A percentile compares a stretch with the other conserved stretches of the same genome.
Conservation (phyloP, 2,113 vertebrate species). For the Leptobrachium leishanense region DNA sequence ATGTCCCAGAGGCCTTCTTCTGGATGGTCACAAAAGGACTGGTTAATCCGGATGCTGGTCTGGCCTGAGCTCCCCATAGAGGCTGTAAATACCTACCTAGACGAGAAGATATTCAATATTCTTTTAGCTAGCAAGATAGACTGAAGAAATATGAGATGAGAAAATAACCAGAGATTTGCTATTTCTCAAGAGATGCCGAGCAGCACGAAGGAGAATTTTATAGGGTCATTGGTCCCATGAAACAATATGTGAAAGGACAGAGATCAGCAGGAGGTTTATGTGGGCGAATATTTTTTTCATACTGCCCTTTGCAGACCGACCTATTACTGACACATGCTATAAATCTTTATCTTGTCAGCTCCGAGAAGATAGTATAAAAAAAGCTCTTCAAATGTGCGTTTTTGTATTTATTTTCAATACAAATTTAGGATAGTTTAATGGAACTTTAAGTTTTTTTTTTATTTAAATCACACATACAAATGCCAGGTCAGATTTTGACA, state of each 20-base stretch:
- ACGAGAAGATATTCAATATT: no score
- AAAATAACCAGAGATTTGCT: no score
- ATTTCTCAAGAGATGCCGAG: no score
- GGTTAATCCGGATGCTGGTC: no score
- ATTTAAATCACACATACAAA: no score
- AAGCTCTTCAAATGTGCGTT: not conserved
- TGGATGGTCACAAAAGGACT: no score
- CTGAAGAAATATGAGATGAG: no score
- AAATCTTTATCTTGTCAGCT: constrained; percentile 14
- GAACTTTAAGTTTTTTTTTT: not conserved
- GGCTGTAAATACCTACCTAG: no score
- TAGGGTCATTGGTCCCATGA: constrained; percentile 3
- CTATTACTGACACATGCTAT: not conserved
- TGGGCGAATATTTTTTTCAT: not conserved
- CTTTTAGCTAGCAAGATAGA: no score
- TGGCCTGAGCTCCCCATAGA: no score
- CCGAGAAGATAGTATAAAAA: not conserved
- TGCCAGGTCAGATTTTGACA: no score
- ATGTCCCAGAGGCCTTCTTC: no score
- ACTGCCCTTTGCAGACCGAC: not conserved
- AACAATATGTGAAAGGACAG: not conserved
- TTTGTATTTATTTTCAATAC: not conserved
- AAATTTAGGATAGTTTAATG: not conserved
- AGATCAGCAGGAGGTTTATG: not conserved
- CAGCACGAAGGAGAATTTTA: not conserved